Evolutionary conservation across 2,113 vertebrate species (phyloP), one percentile per base, ranked within the genome.

Genomic region (Phocoena phocoena): DNA sequence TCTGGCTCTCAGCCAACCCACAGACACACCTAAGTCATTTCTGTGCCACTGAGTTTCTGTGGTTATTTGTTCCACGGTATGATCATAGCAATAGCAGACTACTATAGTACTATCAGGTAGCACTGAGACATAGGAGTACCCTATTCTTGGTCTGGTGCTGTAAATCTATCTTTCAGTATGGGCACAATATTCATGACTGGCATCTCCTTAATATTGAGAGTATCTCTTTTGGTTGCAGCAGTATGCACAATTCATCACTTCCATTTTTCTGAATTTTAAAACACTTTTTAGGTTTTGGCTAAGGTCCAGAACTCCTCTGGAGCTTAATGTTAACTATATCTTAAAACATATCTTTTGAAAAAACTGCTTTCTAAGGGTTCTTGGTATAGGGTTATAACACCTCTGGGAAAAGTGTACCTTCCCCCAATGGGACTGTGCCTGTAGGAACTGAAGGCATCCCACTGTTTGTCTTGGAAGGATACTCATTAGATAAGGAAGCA

Each of bases 251-350:
- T 28, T 44, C 33, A 20, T 44, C 21, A 88, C 36, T 84, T 93
- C 55, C 41, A 70, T 41, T 81, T 91, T 84, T 60, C 63, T 96
- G 73, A 81, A 71, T 77, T 88, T 93, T 76, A 97, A 92, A 92
- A 85, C 9, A 68, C 14, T 67, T 90, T 67, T 80, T 33, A 62
- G 23, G 10, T 58, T 76, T 67, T 83, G 38, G 7, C 58, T 38
- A 77, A 88, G 55, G 47, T 73, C 20, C 63, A 95, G 68, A 60
- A 47, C 67, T 88, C 28, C 28, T 88, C 38, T 81, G 25, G 53
- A 31, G 13, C 12, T 55, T 62, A 74, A 88, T 31, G 9, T 67
- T 79, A 88, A 88, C n/a, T 68, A 71, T 33, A 90, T 80, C 70
- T 81, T 97, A 80, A 87, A 38, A 44, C 9, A 41, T 47, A 47